These are phyloP conservation scores for Flexamia atlantica DNA, from an alignment of 2,888 invertebrate species.

Conservation along the genomic window DNA sequence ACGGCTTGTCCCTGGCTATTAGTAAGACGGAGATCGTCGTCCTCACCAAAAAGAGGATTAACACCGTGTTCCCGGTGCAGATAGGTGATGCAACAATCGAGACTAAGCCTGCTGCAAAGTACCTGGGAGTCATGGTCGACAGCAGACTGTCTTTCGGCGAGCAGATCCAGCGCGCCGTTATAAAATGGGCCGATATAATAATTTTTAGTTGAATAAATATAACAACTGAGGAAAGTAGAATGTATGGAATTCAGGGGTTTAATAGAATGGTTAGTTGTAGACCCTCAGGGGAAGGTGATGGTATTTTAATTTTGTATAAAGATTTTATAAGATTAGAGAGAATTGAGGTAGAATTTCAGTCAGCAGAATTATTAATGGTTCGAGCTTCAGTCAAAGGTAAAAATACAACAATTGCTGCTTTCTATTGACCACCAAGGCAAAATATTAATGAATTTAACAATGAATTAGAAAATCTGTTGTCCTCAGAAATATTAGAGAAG, in stretches of 20 bases:
- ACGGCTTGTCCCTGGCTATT: no score
- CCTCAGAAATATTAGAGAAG: no score
- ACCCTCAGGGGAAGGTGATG: not conserved
- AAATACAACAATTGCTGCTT: not conserved
- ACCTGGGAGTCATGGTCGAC: no score
- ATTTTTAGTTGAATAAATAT: constrained; percentile 7
- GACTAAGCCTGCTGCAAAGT: no score
- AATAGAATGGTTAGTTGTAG: not conserved
- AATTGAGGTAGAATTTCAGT: not conserved
- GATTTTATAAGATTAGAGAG: not conserved
- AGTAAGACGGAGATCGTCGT: no score
- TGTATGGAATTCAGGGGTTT: constrained; percentile 19
- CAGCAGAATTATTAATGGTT: not conserved
- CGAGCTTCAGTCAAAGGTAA: not conserved
- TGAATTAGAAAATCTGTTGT: no score
- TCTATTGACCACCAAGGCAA: constrained; percentile 39
- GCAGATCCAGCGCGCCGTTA: no score
- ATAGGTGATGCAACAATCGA: no score
- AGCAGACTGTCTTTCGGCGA: no score
- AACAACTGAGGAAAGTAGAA: not conserved
- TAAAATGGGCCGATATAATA: not conserved
- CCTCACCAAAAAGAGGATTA: no score
- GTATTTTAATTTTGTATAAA: not conserved
- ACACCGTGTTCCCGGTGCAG: no score
- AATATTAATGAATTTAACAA: no score